Conservation (phyloP, 2,888 invertebrate species). For the Cenopis cana region DNA sequence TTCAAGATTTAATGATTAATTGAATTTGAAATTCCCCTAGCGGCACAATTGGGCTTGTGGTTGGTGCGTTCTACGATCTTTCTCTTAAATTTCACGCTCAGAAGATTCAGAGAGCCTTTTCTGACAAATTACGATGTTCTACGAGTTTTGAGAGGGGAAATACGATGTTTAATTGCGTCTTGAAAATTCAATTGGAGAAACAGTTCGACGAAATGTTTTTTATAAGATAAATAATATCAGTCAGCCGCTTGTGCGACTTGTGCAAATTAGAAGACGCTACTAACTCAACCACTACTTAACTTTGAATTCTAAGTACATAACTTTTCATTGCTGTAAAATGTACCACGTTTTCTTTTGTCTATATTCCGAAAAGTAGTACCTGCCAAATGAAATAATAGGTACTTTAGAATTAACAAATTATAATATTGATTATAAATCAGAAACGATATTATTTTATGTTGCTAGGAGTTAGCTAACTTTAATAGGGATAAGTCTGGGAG, state of each 20-base stretch:
- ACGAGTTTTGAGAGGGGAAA: constrained; percentile 21
- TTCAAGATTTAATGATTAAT: constrained; percentile 3
- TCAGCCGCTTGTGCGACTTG: neutral
- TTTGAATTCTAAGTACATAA: too few relatives aligned
- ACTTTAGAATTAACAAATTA: too few relatives aligned
- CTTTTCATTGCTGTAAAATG: too few relatives aligned
- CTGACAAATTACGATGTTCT: constrained; percentile 31
- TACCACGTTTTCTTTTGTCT: too few relatives aligned
- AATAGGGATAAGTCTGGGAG: too few relatives aligned
- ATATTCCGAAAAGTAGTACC: too few relatives aligned
- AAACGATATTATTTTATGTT: too few relatives aligned
- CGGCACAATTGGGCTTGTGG: constrained; percentile 26
- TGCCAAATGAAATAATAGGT: too few relatives aligned
- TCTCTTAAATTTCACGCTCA: constrained; percentile 38
- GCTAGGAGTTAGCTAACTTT: too few relatives aligned
- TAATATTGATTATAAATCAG: too few relatives aligned
- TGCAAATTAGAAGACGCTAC: neutral
- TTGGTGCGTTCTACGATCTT: constrained; percentile 35
- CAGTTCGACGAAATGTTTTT: neutral
- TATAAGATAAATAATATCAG: neutral
- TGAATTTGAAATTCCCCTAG: constrained; percentile 25
- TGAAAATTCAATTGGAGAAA: constrained; percentile 15
- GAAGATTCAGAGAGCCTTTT: constrained; percentile 13
- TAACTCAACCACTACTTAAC: too few relatives aligned
- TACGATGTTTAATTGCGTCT: constrained; percentile 26